A percentile compares a stretch with the other conserved stretches of the same genome.
Evolutionary conservation across 2,797 vertebrate species (phyloP).

Genomic region (Peromyscus eremicus): DNA sequence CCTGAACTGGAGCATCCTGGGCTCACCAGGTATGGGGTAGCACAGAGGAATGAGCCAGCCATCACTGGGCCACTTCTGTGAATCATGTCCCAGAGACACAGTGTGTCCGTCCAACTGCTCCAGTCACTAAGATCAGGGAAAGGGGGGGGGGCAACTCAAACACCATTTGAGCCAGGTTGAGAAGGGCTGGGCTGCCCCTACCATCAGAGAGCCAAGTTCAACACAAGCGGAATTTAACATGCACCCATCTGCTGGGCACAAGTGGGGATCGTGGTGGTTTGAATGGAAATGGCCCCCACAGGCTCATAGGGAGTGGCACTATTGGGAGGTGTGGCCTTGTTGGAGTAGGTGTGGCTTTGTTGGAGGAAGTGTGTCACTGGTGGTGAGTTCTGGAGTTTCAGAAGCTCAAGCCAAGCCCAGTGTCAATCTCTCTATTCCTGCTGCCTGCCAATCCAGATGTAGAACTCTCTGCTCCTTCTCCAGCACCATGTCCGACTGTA

Average conservation of each 20-base stretch:
- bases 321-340: not conserved
- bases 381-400: not conserved
- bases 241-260: not conserved
- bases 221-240: not conserved
- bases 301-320: not conserved
- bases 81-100: not conserved
- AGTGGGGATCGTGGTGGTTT: not conserved
- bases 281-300: not conserved
- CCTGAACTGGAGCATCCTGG: not conserved
- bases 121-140: not conserved
- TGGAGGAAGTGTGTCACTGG: not conserved
- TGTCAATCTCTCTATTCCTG: not conserved
- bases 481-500: not conserved
- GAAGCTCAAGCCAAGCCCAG: not conserved
- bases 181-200: not conserved
- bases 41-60: too few relatives aligned
- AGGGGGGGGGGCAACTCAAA: too few relatives aligned
- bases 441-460: not conserved
- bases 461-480: not conserved
- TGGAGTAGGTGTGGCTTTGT: not conserved
- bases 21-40: not conserved
- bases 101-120: not conserved
- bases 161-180: not conserved
- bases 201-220: not conserved
- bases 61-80: not conserved